phyloP scores from a whole-genome alignment of 1,140 invertebrate species.

The Panulirus ornatus region DNA sequence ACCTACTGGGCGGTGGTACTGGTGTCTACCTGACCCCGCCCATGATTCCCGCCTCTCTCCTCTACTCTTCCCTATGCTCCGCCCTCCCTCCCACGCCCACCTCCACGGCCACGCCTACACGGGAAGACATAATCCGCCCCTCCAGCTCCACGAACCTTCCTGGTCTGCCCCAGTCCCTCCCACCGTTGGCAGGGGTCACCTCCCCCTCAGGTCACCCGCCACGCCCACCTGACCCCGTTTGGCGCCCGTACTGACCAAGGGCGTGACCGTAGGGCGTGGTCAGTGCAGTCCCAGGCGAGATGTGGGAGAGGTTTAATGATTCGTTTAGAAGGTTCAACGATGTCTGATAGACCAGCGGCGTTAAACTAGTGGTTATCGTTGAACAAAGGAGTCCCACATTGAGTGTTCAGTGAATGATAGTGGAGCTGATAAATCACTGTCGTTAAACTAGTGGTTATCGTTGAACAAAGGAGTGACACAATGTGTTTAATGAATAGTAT shows the following conservation, averaged over 20 bases:
- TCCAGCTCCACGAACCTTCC: not conserved
- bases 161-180: not conserved
- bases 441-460: too few species aligned
- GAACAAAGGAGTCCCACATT: not conserved
- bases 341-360: not conserved
- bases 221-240: constrained; percentile 51
- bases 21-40: constrained; percentile 51
- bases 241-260: constrained; percentile 50
- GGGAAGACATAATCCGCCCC: constrained; percentile 19
- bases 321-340: not conserved
- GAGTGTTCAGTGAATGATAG: not conserved
- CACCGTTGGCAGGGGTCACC: not conserved
- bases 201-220: constrained; percentile 8
- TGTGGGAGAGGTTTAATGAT: not conserved
- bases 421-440: too few species aligned
- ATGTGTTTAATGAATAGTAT: too few species aligned
- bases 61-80: constrained; percentile 53
- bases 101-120: constrained; percentile 24
- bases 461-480: too few species aligned
- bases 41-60: constrained; percentile 46
- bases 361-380: not conserved
- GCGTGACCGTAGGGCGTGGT: not conserved
- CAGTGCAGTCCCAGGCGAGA: not conserved
- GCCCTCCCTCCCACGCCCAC: constrained; percentile 42
- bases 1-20: not conserved